phyloP scores from a whole-genome alignment of 2,113 vertebrate species.

The Micronycteris hirsuta region DNA sequence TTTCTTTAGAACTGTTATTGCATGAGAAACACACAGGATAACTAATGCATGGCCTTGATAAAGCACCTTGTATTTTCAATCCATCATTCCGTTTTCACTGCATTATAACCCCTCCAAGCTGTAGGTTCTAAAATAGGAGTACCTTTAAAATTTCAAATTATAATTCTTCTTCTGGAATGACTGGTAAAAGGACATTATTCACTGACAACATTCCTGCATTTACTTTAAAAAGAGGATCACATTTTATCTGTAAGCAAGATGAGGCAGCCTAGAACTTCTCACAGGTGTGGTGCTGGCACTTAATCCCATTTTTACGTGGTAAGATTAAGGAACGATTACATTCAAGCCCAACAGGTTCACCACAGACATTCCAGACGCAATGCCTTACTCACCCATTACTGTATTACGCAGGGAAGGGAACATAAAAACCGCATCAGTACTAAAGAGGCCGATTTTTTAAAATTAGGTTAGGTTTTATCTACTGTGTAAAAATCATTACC shows the following conservation, averaged over 20 bases:
- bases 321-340: conserved; percentile 19
- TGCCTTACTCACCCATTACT: neutral
- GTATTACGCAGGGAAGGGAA: neutral
- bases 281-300: conserved; percentile 5
- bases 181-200: neutral
- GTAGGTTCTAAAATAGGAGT: neutral
- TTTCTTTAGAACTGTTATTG: neutral
- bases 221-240: neutral
- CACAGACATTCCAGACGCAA: conserved; percentile 17
- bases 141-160: conserved; percentile 32
- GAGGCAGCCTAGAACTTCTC: neutral
- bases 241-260: neutral
- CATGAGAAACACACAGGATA: neutral
- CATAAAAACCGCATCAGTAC: neutral
- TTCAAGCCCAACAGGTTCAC: conserved; percentile 67
- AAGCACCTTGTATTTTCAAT: neutral
- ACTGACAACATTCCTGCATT: neutral
- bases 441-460: neutral
- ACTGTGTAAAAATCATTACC: neutral
- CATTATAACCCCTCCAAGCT: neutral
- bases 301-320: neutral
- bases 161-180: neutral
- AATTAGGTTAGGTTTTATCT: neutral
- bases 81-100: neutral
- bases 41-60: neutral